These are phyloP conservation scores for Oceanodroma tethys DNA, from an alignment of 2,113 vertebrate species.

Conservation along the genomic window DNA sequence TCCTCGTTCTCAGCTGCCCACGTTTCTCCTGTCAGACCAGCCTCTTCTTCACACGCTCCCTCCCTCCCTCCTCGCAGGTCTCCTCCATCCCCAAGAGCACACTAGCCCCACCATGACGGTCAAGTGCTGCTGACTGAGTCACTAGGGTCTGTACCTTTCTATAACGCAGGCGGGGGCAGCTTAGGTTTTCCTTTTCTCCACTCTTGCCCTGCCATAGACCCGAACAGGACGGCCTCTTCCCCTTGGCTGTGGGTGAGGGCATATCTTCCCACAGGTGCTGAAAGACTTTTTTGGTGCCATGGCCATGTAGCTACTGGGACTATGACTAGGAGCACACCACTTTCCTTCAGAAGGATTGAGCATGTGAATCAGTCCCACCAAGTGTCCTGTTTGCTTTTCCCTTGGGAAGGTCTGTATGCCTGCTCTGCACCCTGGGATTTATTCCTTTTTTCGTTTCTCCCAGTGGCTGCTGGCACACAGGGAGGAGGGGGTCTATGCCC, in stretches of 20 bases:
- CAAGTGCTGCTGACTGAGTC: neutral
- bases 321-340: neutral
- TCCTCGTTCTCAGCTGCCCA: neutral
- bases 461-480: neutral
- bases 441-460: neutral
- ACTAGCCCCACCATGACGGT: fast-evolving
- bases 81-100: neutral
- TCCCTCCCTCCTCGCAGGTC: neutral
- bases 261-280: neutral
- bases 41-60: neutral
- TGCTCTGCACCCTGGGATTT: neutral
- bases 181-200: neutral
- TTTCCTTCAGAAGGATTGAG: neutral
- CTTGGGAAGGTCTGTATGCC: neutral
- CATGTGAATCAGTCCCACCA: neutral
- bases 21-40: neutral
- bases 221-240: neutral
- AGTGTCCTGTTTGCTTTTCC: neutral
- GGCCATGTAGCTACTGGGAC: neutral
- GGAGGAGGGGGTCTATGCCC: neutral
- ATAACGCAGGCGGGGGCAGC: neutral
- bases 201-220: neutral
- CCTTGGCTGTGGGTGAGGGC: neutral
- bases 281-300: neutral
- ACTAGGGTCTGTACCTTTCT: neutral